phyloP scores from a whole-genome alignment of 2,113 vertebrate species.

The Prinia subflava region DNA sequence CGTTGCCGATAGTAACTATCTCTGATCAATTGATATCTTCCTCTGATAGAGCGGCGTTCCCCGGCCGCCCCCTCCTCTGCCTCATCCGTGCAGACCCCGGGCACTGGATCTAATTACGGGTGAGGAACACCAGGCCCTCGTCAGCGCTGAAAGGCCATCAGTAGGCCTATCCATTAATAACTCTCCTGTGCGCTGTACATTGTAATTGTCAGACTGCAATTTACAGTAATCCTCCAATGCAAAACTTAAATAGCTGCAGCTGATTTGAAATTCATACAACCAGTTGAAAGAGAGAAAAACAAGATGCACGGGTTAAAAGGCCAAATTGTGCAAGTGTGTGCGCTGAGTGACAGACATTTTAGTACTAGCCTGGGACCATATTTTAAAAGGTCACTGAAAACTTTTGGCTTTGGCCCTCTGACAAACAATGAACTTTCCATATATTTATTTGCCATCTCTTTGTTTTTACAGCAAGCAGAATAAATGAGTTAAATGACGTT shows the following conservation, averaged over 20 bases:
- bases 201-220: constrained; percentile 90
- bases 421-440: constrained; percentile 88
- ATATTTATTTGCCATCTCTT: constrained; percentile 93
- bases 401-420: constrained; percentile 83
- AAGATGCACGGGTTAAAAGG: constrained; percentile 82
- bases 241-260: constrained; percentile 78
- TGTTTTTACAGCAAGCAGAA: constrained; percentile 93
- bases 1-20: constrained; percentile 74
- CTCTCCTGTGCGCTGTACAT: constrained; percentile 83
- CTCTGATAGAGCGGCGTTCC: constrained; percentile 69
- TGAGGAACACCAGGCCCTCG: constrained; percentile 80
- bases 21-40: constrained; percentile 84
- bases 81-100: constrained; percentile 38
- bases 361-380: constrained; percentile 85
- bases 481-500: constrained; percentile 93
- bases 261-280: constrained; percentile 84
- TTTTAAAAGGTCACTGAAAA: constrained; percentile 87
- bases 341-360: constrained; percentile 91
- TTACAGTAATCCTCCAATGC: constrained; percentile 87
- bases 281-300: constrained; percentile 84
- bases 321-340: constrained; percentile 78
- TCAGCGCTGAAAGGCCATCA: constrained; percentile 85
- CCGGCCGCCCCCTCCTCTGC: constrained; percentile 6
- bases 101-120: constrained; percentile 88
- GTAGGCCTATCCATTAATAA: constrained; percentile 88